Evolutionary conservation across 2,888 invertebrate species (phyloP).

Genomic region (Drosophila multiciliata): DNA sequence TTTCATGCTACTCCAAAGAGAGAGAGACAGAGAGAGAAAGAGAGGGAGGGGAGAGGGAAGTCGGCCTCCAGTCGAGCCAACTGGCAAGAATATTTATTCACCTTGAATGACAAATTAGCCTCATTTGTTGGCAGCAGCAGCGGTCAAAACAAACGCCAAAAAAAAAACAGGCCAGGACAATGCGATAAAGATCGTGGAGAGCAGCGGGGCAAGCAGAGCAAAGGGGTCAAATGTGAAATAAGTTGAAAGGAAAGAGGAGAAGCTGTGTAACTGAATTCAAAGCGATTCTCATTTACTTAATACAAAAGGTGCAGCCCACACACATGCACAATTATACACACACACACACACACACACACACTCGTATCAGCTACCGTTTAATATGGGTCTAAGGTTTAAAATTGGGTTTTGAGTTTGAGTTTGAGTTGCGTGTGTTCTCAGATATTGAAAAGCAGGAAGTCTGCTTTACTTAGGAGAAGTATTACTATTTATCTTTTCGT

Average conservation of each 20-base stretch:
- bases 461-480: constrained; percentile 14
- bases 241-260: constrained; percentile 1
- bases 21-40: neutral
- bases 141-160: constrained; percentile 81
- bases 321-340: constrained; percentile 24
- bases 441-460: constrained; percentile 18
- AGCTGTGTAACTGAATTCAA: constrained; percentile 50
- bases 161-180: constrained; percentile 54
- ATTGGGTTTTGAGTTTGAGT: constrained; percentile 14
- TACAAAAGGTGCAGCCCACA: constrained; percentile 44
- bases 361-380: constrained; percentile 57
- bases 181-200: constrained; percentile 73
- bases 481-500: too few species aligned
- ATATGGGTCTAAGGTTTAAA: constrained; percentile 24
- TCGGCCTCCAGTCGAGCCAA: constrained; percentile 14
- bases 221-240: constrained; percentile 18
- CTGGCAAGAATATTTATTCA: constrained; percentile 23
- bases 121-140: constrained; percentile 80
- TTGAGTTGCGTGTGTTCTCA: constrained; percentile 27
- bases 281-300: constrained; percentile 59
- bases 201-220: neutral
- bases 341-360: neutral
- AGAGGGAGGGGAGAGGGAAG: neutral
- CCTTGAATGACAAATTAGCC: constrained; percentile 81
- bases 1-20: constrained; percentile 61